Evolutionary conservation across 2,113 vertebrate genomes (phyloP).

Genomic region (Cephalopterus ornatus): DNA sequence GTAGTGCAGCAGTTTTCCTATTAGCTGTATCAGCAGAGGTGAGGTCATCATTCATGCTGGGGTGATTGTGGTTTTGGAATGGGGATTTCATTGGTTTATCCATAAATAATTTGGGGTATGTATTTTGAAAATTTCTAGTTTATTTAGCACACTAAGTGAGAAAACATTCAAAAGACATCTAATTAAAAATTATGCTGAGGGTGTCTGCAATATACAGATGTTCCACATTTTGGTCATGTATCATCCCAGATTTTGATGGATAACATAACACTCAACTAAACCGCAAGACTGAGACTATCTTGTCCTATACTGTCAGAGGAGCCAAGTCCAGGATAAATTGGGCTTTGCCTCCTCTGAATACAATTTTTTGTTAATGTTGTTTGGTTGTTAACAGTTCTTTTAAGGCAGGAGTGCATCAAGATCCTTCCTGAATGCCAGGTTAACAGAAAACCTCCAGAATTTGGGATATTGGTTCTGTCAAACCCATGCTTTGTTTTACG

Average conservation of each 20-base stretch:
- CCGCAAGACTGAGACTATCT: neutral
- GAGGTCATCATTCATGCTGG: neutral
- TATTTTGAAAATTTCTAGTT: neutral
- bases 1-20: neutral
- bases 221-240: slow-evolving; percentile 11
- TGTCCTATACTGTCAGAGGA: neutral
- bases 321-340: neutral
- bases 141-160: slow-evolving; percentile 9
- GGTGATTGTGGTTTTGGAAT: slow-evolving; percentile 6
- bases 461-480: slow-evolving; percentile 11
- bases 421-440: neutral
- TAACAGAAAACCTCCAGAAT: slow-evolving; percentile 18
- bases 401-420: neutral
- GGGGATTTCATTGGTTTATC: neutral
- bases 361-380: neutral
- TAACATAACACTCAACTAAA: neutral
- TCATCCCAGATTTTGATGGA: neutral
- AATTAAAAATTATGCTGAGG: slow-evolving; percentile 35
- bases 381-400: neutral
- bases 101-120: neutral
- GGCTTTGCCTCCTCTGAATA: neutral
- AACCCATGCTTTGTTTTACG: neutral
- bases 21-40: slow-evolving; percentile 6
- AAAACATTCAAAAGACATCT: slow-evolving; percentile 24
- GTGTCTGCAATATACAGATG: slow-evolving; percentile 1